Conservation (phyloP, 2,888 invertebrate species). For the Tuta absoluta region DNA sequence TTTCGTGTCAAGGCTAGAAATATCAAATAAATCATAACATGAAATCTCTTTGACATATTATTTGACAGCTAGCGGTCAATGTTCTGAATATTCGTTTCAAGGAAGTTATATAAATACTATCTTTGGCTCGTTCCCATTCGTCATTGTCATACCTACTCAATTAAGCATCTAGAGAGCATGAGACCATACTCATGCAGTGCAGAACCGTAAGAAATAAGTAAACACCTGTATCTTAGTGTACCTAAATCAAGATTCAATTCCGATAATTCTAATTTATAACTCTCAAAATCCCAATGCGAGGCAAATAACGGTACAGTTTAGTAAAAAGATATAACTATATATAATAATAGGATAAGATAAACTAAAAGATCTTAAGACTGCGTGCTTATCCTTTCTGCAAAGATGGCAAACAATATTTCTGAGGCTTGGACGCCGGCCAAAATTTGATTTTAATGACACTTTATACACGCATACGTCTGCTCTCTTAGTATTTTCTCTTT, state of each 20-base stretch:
- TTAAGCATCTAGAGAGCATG: background rate
- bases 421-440: slow-evolving; percentile 69
- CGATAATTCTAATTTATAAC: slow-evolving; percentile 7
- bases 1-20: slow-evolving; percentile 1
- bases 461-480: slow-evolving; percentile 69
- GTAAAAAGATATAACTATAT: slow-evolving; percentile 36
- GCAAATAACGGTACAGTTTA: slow-evolving; percentile 25
- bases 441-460: slow-evolving; percentile 78
- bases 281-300: background rate
- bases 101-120: background rate
- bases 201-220: background rate
- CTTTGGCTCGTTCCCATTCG: background rate
- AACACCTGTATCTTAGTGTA: background rate
- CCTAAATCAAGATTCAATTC: slow-evolving; percentile 9
- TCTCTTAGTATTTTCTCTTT: slow-evolving; percentile 56
- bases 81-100: too few relatives aligned
- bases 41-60: background rate
- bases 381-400: slow-evolving; percentile 61
- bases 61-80: background rate
- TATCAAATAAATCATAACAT: background rate
- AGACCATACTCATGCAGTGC: too few relatives aligned
- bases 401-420: slow-evolving; percentile 72
- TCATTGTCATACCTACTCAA: background rate
- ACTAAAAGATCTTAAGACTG: slow-evolving; percentile 50
- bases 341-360: slow-evolving; percentile 47